A percentile compares a stretch with the other conserved stretches of the same genome.
Conservation (phyloP, 2,113 vertebrate genomes). For the Ondatra zibethicus region DNA sequence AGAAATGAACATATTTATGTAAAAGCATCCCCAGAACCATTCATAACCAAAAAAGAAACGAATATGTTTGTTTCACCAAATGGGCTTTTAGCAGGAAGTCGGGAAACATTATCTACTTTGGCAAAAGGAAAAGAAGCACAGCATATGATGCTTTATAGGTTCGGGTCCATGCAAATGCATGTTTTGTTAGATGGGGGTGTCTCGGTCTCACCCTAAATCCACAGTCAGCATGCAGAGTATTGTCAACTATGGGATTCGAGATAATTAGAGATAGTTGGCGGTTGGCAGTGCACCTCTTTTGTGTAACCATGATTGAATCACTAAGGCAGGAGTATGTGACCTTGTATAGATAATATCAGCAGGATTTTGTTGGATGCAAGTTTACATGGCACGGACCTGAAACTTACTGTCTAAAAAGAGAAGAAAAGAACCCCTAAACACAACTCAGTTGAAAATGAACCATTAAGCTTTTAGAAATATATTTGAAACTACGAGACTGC, state of each 20-base stretch:
- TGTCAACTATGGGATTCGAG: slow-evolving; percentile 81
- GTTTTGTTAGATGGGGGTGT: slow-evolving; percentile 76
- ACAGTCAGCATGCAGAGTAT: slow-evolving; percentile 86
- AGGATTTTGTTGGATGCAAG: slow-evolving; percentile 78
- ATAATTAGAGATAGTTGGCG: slow-evolving; percentile 78
- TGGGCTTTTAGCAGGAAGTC: slow-evolving; percentile 78
- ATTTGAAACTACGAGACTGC: slow-evolving; percentile 86
- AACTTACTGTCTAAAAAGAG: slow-evolving; percentile 65
- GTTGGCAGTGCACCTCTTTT: slow-evolving; percentile 85
- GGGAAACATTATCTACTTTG: slow-evolving; percentile 74
- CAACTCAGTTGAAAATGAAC: slow-evolving; percentile 85
- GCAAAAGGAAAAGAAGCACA: slow-evolving; percentile 66
- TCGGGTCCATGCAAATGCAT: slow-evolving; percentile 87
- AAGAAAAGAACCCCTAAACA: slow-evolving; percentile 77
- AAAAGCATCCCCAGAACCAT: slow-evolving; percentile 65
- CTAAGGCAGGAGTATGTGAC: slow-evolving; percentile 83
- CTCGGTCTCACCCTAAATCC: slow-evolving; percentile 77
- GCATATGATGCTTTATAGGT: slow-evolving; percentile 80
- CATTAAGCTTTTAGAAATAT: slow-evolving; percentile 86
- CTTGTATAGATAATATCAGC: slow-evolving; percentile 81
- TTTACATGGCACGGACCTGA: slow-evolving; percentile 84
- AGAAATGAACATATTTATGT: slow-evolving; percentile 69
- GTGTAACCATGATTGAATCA: slow-evolving; percentile 76
- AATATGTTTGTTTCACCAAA: slow-evolving; percentile 77
- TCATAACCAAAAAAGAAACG: slow-evolving; percentile 68